Evolutionary conservation across 35 echinoderm and acorn worm genomes (phyloP).

Genomic region (Ophiothrix spiculata): DNA sequence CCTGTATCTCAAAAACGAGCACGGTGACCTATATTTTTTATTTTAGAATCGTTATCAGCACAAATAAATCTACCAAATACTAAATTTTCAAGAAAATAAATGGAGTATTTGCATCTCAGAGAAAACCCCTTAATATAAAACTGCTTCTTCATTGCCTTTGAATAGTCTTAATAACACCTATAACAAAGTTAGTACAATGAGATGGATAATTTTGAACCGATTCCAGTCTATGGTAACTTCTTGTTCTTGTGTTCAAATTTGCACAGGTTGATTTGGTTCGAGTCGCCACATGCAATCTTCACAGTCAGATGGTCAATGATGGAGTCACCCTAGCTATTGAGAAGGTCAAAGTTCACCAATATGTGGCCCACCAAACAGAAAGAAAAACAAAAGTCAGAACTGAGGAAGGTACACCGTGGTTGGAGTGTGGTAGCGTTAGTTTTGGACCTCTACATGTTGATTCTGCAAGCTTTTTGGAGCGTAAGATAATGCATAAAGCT

Average conservation of each 20-base stretch:
- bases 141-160: too few relatives aligned
- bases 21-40: too few relatives aligned
- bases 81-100: too few relatives aligned
- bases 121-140: too few relatives aligned
- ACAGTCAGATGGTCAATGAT: slow-evolving; percentile 61
- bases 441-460: slow-evolving; percentile 72
- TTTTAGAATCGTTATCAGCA: too few relatives aligned
- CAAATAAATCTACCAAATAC: too few relatives aligned
- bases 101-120: too few relatives aligned
- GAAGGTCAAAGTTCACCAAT: slow-evolving; percentile 70
- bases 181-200: too few relatives aligned
- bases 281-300: slow-evolving; percentile 87
- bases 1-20: too few relatives aligned
- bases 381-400: background rate
- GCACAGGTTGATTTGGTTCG: slow-evolving; percentile 60
- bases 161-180: too few relatives aligned
- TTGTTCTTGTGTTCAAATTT: too few relatives aligned
- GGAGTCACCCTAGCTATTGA: slow-evolving; percentile 62
- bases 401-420: slow-evolving; percentile 30
- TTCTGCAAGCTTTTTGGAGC: slow-evolving; percentile 44
- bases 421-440: slow-evolving; percentile 61
- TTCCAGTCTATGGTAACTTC: background rate
- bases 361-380: slow-evolving; percentile 27
- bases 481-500: slow-evolving; percentile 34
- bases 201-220: too few relatives aligned